Base-by-base conservation (phyloP, 2,888 invertebrate genomes). In the Drosophila melanosoma region DNA sequence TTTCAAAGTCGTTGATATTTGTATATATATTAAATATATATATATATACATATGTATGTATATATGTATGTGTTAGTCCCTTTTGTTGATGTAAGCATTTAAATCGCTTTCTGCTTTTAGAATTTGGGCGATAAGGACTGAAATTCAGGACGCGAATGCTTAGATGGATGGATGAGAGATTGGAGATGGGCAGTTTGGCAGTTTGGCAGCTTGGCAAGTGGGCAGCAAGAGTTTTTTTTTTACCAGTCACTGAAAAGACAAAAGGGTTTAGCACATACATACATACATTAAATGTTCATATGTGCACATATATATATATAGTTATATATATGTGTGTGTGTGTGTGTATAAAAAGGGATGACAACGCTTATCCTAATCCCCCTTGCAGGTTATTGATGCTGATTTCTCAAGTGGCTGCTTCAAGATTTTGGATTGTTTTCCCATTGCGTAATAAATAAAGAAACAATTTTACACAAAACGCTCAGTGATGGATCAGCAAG, bases 331-430 rank as follows among this genome's bases (percentile, higher is more conserved):
- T 26, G 17, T 29, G 8, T 29, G 29, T 29, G 29, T 29, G 29
- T 29, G 29, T 29, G 3, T 3, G 3, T 36, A 17, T 17, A 10
- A n/a, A 38, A n/a, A 49, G 35, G 69, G 65, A 69, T 63, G 69
- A 15, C 62, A 45, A 20, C 67, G 54, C 57, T 58, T 76, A 58
- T 52, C 7, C 45, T 15, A 15, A 8, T 23, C 45, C 68, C 69
- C 65, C 53, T 48, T 56, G 57, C 53, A 54, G 68, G 79, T 81
- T 87, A 82, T 84, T 84, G 69, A 80, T 78, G 80, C 76, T 85
- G 87, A 82, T 87, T 85, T 76, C 80, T 74, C 82, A 82, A 87
- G 87, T 82, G 85, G 87, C 75, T 60, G 70, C 74, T 74, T 68
- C 66, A 64, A 69, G 76, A 74, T 74, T 79, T 74, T 65, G 66